Conservation (phyloP, 2,888 invertebrate species). For the Mamestra brassicae region DNA sequence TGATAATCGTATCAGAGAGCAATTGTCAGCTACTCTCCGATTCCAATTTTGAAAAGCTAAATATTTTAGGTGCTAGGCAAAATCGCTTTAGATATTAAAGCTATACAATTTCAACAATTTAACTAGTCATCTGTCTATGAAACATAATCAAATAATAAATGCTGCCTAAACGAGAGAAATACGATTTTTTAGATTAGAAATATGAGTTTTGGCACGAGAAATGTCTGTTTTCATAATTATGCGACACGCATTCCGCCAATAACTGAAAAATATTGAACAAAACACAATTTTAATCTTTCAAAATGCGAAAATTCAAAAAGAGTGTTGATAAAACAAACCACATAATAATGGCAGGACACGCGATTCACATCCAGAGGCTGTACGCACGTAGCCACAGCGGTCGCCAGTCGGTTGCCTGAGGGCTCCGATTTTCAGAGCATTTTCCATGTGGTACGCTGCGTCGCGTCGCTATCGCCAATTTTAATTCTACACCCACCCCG, state of each 20-base stretch:
- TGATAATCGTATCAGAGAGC: not conserved
- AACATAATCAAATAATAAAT: not conserved
- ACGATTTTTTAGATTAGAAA: no score
- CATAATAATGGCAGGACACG: slow-evolving; percentile 6
- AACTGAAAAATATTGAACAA: not conserved
- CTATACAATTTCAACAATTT: not conserved
- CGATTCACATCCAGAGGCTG: slow-evolving; percentile 46
- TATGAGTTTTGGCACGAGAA: not conserved
- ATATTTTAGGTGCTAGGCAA: not conserved
- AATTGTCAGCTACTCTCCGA: not conserved
- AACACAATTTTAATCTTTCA: not conserved
- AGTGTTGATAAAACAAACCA: slow-evolving; percentile 4
- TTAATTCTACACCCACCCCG: slow-evolving; percentile 63
- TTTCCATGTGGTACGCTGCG: slow-evolving; percentile 59
- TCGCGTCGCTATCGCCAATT: slow-evolving; percentile 66
- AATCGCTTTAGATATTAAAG: not conserved
- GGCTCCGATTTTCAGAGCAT: slow-evolving; percentile 66
- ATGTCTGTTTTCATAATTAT: not conserved
- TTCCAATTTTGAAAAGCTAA: not conserved
- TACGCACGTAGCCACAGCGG: slow-evolving; percentile 37
- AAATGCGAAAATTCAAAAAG: not conserved
- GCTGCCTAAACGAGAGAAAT: not conserved
- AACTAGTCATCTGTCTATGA: not conserved
- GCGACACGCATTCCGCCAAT: not conserved
- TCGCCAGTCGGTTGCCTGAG: slow-evolving; percentile 56